Conservation (phyloP, 2,113 vertebrate genomes). For the Apteryx mantelli region DNA sequence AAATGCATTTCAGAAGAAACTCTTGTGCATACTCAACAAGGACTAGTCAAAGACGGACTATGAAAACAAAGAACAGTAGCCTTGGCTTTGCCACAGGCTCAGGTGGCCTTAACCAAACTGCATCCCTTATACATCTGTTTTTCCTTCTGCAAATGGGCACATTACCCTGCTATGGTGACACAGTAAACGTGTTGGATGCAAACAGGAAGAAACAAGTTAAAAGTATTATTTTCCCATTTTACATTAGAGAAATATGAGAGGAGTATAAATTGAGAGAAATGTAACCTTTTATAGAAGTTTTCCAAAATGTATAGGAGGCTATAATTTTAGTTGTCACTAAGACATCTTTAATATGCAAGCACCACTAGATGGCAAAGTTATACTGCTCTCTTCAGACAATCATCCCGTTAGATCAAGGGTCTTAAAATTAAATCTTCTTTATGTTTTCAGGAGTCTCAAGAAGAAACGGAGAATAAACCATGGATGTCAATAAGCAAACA, state of each 20-base stretch:
- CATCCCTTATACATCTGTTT: not conserved
- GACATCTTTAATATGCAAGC: not conserved
- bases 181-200: rapidly evolving
- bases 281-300: not conserved
- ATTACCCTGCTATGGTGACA: not conserved
- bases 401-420: not conserved
- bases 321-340: not conserved
- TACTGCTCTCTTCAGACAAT: constrained; percentile 31
- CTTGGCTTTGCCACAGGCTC: not conserved
- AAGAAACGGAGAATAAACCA: constrained; percentile 13
- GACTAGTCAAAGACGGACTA: not conserved
- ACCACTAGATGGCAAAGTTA: constrained; percentile 81
- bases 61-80: not conserved
- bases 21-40: not conserved
- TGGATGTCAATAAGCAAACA: not conserved
- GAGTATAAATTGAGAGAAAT: not conserved
- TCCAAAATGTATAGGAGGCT: not conserved
- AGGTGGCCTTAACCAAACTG: not conserved
- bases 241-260: not conserved
- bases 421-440: not conserved
- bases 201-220: not conserved
- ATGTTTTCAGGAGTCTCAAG: not conserved
- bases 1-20: not conserved
- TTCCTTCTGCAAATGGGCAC: not conserved
- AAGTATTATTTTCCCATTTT: not conserved